phyloP scores from a whole-genome alignment of 2,888 invertebrate species.

The Apamea crenata region DNA sequence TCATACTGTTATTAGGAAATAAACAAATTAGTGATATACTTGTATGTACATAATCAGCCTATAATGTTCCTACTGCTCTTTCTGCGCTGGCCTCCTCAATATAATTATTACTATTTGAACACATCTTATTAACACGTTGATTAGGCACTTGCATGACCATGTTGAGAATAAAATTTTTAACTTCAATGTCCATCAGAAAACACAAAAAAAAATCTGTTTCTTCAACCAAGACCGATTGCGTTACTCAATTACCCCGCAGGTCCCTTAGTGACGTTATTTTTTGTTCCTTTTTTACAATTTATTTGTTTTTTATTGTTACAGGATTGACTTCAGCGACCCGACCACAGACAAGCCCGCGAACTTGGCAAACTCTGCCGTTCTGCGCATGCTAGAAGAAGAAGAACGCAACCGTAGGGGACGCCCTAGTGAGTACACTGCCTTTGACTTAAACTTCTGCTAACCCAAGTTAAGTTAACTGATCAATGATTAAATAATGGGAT shows the following conservation, averaged over 20 bases:
- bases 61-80: too few relatives aligned
- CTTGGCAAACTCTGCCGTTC: constrained; percentile 95
- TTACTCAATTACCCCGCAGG: too few relatives aligned
- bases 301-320: constrained; percentile 81
- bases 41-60: not conserved
- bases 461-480: constrained; percentile 2
- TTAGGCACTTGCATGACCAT: not conserved
- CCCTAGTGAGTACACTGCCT: constrained; percentile 89
- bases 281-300: not conserved
- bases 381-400: constrained; percentile 96
- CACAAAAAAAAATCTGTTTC: not conserved
- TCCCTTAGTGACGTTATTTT: not conserved
- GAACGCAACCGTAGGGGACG: constrained; percentile 92
- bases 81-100: too few relatives aligned
- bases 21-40: not conserved
- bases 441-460: not conserved
- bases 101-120: not conserved
- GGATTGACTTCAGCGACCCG: constrained; percentile 95
- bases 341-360: constrained; percentile 93
- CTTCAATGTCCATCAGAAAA: not conserved
- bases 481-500: not conserved
- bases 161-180: not conserved
- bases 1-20: not conserved
- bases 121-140: not conserved
- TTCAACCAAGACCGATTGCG: not conserved